phyloP scores from a whole-genome alignment of 2,797 vertebrate genomes.

The Sebastes jordani region DNA sequence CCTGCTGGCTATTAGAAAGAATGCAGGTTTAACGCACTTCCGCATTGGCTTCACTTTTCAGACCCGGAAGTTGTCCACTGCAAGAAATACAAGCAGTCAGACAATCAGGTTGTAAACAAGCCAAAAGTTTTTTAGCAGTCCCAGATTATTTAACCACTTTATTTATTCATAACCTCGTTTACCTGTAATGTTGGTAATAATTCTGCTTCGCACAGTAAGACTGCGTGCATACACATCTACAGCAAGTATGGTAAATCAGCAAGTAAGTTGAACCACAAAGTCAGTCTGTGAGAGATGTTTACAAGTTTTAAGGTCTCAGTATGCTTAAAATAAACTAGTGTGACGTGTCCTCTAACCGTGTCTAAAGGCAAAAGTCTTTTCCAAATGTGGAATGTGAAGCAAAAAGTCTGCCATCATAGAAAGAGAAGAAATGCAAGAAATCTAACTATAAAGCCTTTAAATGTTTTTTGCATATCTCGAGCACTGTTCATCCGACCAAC shows the following conservation, averaged over 20 bases:
- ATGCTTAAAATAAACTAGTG: neutral
- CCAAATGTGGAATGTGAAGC: neutral
- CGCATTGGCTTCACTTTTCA: no score
- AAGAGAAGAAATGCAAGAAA: neutral
- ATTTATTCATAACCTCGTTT: neutral
- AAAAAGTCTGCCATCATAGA: neutral
- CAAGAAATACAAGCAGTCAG: no score
- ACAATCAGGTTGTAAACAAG: neutral
- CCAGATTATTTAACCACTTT: neutral
- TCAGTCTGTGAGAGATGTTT: neutral
- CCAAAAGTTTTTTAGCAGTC: neutral
- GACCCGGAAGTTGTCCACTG: no score
- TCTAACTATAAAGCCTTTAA: neutral
- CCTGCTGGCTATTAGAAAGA: no score
- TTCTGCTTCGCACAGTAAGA: neutral
- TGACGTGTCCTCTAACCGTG: neutral
- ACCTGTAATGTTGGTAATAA: neutral
- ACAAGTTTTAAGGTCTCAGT: neutral
- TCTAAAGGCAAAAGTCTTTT: neutral
- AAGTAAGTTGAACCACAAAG: neutral
- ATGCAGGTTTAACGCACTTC: no score
- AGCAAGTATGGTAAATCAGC: neutral
- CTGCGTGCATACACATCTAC: neutral
- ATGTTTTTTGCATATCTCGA: no score
- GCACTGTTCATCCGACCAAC: no score